These are phyloP conservation scores for Hippopotamyrus pictus DNA, from an alignment of 2,797 vertebrate species.

Conservation along the genomic window DNA sequence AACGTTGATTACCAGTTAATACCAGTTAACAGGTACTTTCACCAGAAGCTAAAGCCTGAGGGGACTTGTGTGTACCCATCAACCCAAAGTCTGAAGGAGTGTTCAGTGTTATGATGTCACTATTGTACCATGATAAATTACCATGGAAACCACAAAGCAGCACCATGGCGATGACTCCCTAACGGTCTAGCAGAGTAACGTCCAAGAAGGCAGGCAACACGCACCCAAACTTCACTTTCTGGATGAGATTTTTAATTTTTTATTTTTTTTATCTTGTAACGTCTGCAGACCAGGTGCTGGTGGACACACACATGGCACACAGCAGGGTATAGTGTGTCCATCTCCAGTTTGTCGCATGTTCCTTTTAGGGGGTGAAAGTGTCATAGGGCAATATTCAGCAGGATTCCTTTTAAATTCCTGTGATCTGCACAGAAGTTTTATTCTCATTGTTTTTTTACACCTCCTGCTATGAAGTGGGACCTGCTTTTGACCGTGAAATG, in stretches of 20 bases:
- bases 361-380: not conserved
- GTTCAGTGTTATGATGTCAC: not conserved
- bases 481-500: not conserved
- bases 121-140: not conserved
- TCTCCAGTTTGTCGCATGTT: not conserved
- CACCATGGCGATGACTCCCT: not conserved
- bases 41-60: not conserved
- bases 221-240: slow-evolving; percentile 50
- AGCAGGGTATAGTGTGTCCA: not conserved
- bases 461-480: not conserved
- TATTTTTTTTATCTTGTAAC: slow-evolving; percentile 47
- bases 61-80: not conserved
- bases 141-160: not conserved
- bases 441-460: not conserved
- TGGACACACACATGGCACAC: not conserved
- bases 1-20: not conserved
- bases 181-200: not conserved
- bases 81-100: not conserved
- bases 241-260: slow-evolving; percentile 45
- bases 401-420: not conserved
- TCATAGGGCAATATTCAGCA: not conserved
- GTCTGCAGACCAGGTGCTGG: slow-evolving; percentile 50
- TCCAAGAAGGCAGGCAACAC: slow-evolving; percentile 1
- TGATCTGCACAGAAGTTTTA: not conserved
- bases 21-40: not conserved